Conservation (phyloP, 2,797 vertebrate genomes). For the Hyperoplus lanceolatus region DNA sequence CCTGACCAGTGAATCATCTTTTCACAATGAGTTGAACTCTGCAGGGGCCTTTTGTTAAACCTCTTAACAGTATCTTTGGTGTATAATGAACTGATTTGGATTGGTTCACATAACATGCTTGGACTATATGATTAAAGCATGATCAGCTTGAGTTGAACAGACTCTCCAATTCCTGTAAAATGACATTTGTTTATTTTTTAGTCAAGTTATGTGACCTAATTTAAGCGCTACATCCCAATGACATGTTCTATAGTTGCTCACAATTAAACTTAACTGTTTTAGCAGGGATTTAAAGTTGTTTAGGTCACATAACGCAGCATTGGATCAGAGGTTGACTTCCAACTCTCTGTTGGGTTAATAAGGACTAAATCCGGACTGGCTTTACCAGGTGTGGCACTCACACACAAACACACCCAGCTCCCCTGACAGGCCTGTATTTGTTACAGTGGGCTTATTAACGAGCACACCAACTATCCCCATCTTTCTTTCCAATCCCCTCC, state of each 20-base stretch:
- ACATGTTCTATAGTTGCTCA: conserved; percentile 41
- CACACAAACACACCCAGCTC: conserved; percentile 46
- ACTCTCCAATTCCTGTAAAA: conserved; percentile 19
- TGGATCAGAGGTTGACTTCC: conserved; percentile 37
- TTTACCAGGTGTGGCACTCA: conserved; percentile 60
- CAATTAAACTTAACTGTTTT: conserved; percentile 26
- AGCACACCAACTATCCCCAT: conserved; percentile 50
- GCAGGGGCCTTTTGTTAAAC: neutral
- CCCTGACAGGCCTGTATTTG: conserved; percentile 74
- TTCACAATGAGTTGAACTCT: neutral
- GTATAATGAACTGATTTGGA: neutral
- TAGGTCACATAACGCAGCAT: conserved; percentile 24
- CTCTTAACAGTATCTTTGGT: neutral
- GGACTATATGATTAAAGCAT: neutral
- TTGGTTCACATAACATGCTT: neutral
- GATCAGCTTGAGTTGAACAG: neutral
- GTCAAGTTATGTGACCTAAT: conserved; percentile 12
- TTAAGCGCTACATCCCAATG: conserved; percentile 19
- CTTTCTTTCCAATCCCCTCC: conserved; percentile 35
- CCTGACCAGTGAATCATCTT: neutral
- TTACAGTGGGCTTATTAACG: conserved; percentile 77
- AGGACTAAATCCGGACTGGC: conserved; percentile 25
- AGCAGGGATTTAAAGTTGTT: conserved; percentile 28
- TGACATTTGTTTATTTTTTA: conserved; percentile 15
- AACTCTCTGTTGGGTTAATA: conserved; percentile 59